phyloP scores from a whole-genome alignment of 2,797 vertebrate genomes.

The Onychomys arenicola region DNA sequence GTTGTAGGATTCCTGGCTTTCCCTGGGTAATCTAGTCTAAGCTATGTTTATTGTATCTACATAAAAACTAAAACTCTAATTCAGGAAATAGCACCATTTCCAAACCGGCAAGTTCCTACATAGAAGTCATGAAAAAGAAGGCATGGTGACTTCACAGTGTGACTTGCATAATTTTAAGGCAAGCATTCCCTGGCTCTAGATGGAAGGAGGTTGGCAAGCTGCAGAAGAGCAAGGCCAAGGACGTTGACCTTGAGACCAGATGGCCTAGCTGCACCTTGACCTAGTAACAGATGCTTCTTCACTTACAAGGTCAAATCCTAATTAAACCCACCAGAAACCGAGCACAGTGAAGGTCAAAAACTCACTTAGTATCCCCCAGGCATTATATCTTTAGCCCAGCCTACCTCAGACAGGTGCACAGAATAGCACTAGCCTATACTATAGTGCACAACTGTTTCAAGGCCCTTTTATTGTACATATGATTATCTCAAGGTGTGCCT shows the following conservation, averaged over 20 bases:
- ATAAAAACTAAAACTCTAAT: conserved; percentile 19
- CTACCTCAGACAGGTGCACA: neutral
- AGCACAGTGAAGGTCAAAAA: neutral
- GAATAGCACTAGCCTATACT: neutral
- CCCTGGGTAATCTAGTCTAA: neutral
- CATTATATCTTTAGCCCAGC: neutral
- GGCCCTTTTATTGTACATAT: neutral
- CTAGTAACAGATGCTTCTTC: neutral
- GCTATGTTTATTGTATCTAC: neutral
- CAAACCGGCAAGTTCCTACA: neutral
- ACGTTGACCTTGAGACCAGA: neutral
- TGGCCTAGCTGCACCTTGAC: neutral
- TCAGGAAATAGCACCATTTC: neutral
- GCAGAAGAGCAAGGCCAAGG: neutral
- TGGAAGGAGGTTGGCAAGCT: neutral
- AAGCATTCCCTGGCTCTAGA: neutral
- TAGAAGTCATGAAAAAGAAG: neutral
- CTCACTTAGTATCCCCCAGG: neutral
- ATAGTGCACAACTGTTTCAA: neutral
- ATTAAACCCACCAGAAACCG: neutral
- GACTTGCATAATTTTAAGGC: neutral
- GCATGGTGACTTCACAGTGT: neutral
- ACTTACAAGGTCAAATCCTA: neutral
- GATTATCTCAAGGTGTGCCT: neutral
- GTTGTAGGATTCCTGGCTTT: neutral